Evolutionary conservation across 2,888 invertebrate species (phyloP).

Genomic region (Stratiomys singularior): DNA sequence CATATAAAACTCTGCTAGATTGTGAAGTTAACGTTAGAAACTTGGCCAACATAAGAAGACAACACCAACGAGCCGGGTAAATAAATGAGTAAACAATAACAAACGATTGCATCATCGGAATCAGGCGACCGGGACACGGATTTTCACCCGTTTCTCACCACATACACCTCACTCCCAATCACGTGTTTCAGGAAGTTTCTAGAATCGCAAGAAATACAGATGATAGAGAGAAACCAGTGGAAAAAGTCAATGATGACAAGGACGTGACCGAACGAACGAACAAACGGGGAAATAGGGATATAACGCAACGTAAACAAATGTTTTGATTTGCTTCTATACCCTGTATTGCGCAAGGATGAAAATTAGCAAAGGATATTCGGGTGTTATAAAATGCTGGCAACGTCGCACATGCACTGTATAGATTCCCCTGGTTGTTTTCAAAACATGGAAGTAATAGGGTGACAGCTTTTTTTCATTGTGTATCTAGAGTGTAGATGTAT

Average conservation of each 20-base stretch:
- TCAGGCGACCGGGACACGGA: conserved; percentile 27
- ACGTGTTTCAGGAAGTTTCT: conserved; percentile 27
- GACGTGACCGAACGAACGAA: neutral
- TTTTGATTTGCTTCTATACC: neutral
- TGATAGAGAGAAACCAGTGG: neutral
- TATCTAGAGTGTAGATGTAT: neutral
- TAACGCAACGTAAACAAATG: conserved; percentile 2
- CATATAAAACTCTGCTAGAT: neutral
- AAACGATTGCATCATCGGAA: conserved; percentile 40
- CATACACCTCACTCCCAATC: neutral
- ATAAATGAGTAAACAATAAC: conserved; percentile 34
- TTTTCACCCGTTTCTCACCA: neutral
- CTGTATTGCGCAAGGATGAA: neutral
- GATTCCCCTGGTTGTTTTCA: conserved; percentile 2
- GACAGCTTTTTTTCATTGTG: neutral
- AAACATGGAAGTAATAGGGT: neutral
- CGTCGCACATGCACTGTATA: neutral
- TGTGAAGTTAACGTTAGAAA: neutral
- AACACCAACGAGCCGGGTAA: neutral
- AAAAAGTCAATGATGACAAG: conserved; percentile 8
- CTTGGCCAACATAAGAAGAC: too few species aligned
- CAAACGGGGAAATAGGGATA: neutral
- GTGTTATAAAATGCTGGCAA: neutral
- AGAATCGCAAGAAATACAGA: neutral
- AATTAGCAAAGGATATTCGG: neutral